Base-by-base conservation (phyloP, 2,113 vertebrate species). In the Bujurquina vittata region DNA sequence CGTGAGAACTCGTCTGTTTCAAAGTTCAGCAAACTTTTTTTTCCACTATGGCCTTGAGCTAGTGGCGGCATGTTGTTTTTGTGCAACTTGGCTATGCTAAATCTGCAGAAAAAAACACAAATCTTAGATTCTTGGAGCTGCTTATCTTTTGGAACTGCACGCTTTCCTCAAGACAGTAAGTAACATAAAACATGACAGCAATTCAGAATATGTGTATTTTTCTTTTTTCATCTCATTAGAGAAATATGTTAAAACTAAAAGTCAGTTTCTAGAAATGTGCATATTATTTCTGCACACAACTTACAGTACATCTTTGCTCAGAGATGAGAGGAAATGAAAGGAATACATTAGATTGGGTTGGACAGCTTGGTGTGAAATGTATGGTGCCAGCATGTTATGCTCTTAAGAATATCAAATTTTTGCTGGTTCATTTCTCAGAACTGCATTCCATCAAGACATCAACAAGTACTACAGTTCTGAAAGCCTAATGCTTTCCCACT, bases 1-100 rank as follows among this genome's bases (percentile, higher is more conserved):
- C 55, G 15, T 5, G 15, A 61, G 40, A 57, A 76, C 43, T 33
- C 52, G 54, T 46, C 79, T 72, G 61, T 69, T 65, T 63, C 33
- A 65, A 83, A 84, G 75, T 88, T 84, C 43, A 18, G 49, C 31
- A 31, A 75, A 88, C 83, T 76, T 79, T 82, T 14, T 14, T 12
- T 35, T 35, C 8, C 4, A n/a, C 33, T 5, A 0, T 43, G 20
- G 7, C 79, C 59, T 31, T 1, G 7, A 33, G 54, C n/a, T 22
- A 31, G 76, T 43, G 46, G 46, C 26, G 52, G 67, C 52, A 72
- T 52, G 46, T 72, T 72, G 67, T 54, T 72, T 54, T 40, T 75
- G 22, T 31, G 56, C 57, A 49, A 60, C 75, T 60, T 76, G 58
- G 31, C 60, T 35, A 26, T 49, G 62, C 20, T 26, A 52, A 81